A percentile compares a stretch with the other conserved stretches of the same genome.
These are phyloP conservation scores for Eurystomus gularis DNA, from an alignment of 2,113 vertebrate genomes.

Conservation along the genomic window DNA sequence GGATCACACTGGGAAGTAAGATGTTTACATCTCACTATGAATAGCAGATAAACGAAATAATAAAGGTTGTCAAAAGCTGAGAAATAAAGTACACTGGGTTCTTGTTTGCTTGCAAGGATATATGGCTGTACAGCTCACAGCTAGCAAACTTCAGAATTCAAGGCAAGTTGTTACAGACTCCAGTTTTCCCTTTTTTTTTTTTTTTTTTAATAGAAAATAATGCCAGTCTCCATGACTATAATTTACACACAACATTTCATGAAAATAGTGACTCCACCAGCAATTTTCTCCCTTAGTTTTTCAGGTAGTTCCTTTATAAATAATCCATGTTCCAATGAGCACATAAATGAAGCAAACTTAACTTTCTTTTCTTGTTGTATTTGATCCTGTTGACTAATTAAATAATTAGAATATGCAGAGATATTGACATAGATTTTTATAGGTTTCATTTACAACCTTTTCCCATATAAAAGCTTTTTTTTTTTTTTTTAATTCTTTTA, in stretches of 20 bases:
- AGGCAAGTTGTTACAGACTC: background rate
- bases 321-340: slow-evolving; percentile 13
- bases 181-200: background rate
- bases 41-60: slow-evolving; percentile 79
- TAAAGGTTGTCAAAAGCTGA: slow-evolving; percentile 75
- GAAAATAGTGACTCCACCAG: background rate
- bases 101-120: slow-evolving; percentile 64
- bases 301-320: background rate
- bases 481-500: background rate
- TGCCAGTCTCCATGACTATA: background rate
- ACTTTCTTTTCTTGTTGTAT: background rate
- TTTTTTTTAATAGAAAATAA: background rate
- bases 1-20: slow-evolving; percentile 75
- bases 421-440: slow-evolving; percentile 11
- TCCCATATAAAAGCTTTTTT: background rate
- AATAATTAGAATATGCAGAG: background rate
- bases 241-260: background rate
- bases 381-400: slow-evolving; percentile 51
- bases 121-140: slow-evolving; percentile 17
- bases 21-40: slow-evolving; percentile 79
- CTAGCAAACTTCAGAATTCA: slow-evolving; percentile 47
- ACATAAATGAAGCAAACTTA: background rate
- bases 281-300: background rate
- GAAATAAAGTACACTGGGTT: slow-evolving; percentile 55
- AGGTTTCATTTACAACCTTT: background rate